phyloP scores from a whole-genome alignment of 2,888 invertebrate species.

The Phlogophora meticulosa region DNA sequence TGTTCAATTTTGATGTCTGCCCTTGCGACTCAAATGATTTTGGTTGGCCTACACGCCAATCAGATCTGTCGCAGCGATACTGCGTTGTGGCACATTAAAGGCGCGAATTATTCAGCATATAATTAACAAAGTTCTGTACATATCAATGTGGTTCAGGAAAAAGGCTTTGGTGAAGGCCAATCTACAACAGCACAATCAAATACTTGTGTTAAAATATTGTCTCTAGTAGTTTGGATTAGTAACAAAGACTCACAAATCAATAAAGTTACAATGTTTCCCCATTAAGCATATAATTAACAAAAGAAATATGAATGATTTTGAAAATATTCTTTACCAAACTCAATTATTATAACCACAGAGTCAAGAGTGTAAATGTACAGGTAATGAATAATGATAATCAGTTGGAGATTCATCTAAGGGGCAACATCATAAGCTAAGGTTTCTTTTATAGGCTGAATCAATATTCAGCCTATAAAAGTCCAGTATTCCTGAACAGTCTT shows the following conservation, averaged over 20 bases:
- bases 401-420: not conserved
- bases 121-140: slow-evolving; percentile 15
- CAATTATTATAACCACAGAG: slow-evolving; percentile 11
- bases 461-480: too few relatives aligned
- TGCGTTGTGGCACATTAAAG: slow-evolving; percentile 49
- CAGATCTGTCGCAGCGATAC: slow-evolving; percentile 10
- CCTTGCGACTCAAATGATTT: slow-evolving; percentile 12
- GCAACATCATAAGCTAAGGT: not conserved
- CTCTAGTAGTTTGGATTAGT: slow-evolving; percentile 6
- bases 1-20: slow-evolving; percentile 23
- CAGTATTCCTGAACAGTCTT: not conserved
- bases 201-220: not conserved
- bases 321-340: not conserved
- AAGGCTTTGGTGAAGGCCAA: not conserved
- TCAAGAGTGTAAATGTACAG: too few relatives aligned
- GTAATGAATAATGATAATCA: slow-evolving; percentile 16
- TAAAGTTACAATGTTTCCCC: not conserved
- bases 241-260: slow-evolving; percentile 43
- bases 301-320: slow-evolving; percentile 9
- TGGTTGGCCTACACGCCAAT: slow-evolving; percentile 10
- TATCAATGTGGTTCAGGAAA: not conserved
- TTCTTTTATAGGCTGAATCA: too few relatives aligned
- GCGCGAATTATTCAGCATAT: slow-evolving; percentile 66
- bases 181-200: not conserved
- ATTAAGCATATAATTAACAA: not conserved